Evolutionary conservation across 1,140 invertebrate species (phyloP).

Genomic region (Odontomachus brunneus): DNA sequence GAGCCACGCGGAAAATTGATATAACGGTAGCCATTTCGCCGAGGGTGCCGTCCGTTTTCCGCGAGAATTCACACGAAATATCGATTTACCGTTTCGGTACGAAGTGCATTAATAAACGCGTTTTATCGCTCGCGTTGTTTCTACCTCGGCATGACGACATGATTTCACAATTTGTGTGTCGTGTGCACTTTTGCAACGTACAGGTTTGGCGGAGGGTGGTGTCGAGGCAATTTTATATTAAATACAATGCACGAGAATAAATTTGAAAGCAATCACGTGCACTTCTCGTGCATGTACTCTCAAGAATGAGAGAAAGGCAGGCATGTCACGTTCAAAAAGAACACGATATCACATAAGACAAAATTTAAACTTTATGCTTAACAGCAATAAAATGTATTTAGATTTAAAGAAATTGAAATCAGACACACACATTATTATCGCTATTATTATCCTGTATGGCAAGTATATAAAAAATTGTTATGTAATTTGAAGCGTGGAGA

Average conservation of each 20-base stretch:
- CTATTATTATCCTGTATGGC: too few relatives aligned
- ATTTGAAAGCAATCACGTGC: conserved; percentile 23
- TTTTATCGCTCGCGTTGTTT: conserved; percentile 49
- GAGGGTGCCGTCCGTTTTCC: conserved; percentile 48
- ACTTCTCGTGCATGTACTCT: not conserved
- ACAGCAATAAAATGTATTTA: too few relatives aligned
- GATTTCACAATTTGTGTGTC: conserved; percentile 46
- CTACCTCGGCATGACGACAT: conserved; percentile 40
- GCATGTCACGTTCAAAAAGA: not conserved
- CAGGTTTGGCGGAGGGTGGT: conserved; percentile 24
- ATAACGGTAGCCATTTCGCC: conserved; percentile 51
- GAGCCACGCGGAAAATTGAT: conserved; percentile 47
- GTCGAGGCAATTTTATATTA: conserved; percentile 26
- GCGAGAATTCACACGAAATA: conserved; percentile 59
- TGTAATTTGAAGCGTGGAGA: too few relatives aligned
- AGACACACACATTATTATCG: too few relatives aligned
- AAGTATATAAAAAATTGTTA: too few relatives aligned
- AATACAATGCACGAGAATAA: conserved; percentile 1
- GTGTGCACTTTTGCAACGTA: conserved; percentile 11
- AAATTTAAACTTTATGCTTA: not conserved
- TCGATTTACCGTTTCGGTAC: conserved; percentile 51
- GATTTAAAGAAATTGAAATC: too few relatives aligned
- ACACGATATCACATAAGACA: not conserved
- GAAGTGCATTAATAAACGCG: conserved; percentile 53
- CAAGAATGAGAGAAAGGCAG: conserved; percentile 22